Evolutionary conservation across 2,888 invertebrate species (phyloP), one percentile per base, ranked within the genome.

Genomic region (Aplocera efformata): DNA sequence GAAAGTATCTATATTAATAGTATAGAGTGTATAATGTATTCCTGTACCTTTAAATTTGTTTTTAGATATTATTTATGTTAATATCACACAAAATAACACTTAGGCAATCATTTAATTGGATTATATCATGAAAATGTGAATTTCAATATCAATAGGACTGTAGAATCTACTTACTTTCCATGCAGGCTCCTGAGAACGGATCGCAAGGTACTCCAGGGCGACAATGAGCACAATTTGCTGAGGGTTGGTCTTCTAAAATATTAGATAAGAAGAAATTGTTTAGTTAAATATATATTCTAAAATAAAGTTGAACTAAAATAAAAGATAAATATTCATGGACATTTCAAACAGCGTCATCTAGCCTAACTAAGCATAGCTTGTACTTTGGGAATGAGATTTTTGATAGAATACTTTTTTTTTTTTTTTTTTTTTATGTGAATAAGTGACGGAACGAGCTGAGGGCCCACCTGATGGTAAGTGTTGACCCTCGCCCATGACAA

Each of bases 121-220:
- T 17, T 17, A 17, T 17, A 3, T n/a, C n/a, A n/a, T n/a, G n/a
- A n/a, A n/a, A n/a, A n/a, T n/a, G n/a, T n/a, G n/a, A n/a, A n/a
- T 17, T 17, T 2, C 13, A 17, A 17, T 17, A 17, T 17, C 2
- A 17, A 17, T 17, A 17, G 13, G 3, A n/a, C n/a, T n/a, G n/a
- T n/a, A n/a, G n/a, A 17, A 17, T 17, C 31, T 56, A 85, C 92
- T 90, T 91, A 96, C 96, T 95, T 91, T 93, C 93, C 71, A 94
- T 92, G 79, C 96, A 96, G 52, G 93, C 94, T 13, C 95, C 94
- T 3, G 94, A 94, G 38, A 92, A 90, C 10, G 93, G 93, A 74
- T 96, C 94, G 64, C 96, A 96, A 21, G 90, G 89, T 31, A 92
- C 91, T 49, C 95, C 96, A 22, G 93, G 92, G 39, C 94, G 93